Percentiles rank a stretch among this genome's conserved stretches.
phyloP scores from a whole-genome alignment of 2,888 invertebrate species.

The Phortica magna region DNA sequence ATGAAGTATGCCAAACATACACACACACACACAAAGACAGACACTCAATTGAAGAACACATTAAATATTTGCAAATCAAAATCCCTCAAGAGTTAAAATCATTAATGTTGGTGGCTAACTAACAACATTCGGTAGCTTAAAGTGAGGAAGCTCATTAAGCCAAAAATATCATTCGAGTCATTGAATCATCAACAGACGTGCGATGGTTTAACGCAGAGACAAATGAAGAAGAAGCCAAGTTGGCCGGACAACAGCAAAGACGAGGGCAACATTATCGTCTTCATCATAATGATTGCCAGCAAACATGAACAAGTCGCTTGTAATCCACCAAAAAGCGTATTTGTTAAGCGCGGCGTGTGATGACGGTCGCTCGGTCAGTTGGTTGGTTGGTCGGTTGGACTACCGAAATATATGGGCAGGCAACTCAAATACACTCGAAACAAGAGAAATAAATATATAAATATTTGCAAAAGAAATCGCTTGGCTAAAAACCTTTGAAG shows the following conservation, averaged over 20 bases:
- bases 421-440: background rate
- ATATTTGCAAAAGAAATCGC: constrained; percentile 74
- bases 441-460: constrained; percentile 58
- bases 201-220: constrained; percentile 47
- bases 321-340: background rate
- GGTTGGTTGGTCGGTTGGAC: background rate
- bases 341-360: background rate
- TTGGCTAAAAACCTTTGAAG: constrained; percentile 65
- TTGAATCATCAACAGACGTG: constrained; percentile 21
- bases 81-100: background rate
- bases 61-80: constrained; percentile 34
- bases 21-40: background rate
- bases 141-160: constrained; percentile 30
- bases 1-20: too few species aligned
- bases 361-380: background rate
- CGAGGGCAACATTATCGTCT: constrained; percentile 42
- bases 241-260: constrained; percentile 38
- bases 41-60: constrained; percentile 23
- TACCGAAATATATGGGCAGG: background rate
- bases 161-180: constrained; percentile 44
- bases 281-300: constrained; percentile 29
- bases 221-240: constrained; percentile 14
- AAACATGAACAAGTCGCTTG: constrained; percentile 48
- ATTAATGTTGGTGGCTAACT: constrained; percentile 14
- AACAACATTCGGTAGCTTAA: constrained; percentile 41